phyloP scores from a whole-genome alignment of 2,113 vertebrate species.

The Colistium nudipinnis region DNA sequence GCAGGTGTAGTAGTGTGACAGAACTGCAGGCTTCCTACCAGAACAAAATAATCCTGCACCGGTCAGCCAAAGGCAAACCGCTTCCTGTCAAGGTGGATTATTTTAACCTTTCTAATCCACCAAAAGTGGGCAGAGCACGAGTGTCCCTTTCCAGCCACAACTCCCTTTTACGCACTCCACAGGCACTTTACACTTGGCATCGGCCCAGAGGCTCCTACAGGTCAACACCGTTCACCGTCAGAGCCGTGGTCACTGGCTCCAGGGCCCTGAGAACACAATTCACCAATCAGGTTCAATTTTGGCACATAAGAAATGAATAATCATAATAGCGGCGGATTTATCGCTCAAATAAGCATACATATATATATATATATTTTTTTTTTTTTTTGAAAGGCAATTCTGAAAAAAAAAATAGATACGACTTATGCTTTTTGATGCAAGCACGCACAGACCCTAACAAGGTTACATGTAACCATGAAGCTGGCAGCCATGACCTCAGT shows the following conservation, averaged over 20 bases:
- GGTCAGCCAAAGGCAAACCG: slow-evolving; percentile 14
- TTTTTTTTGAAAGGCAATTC: neutral
- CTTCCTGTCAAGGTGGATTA: slow-evolving; percentile 17
- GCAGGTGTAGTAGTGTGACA: slow-evolving; percentile 10
- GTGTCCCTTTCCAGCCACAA: neutral
- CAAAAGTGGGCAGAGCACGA: neutral
- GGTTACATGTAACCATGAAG: slow-evolving; percentile 41
- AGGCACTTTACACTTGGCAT: neutral
- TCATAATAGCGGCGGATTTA: neutral
- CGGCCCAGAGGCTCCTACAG: neutral
- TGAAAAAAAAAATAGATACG: neutral
- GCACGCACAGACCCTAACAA: slow-evolving; percentile 30
- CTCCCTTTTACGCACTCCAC: neutral
- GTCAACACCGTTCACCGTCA: neutral
- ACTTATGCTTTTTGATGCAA: slow-evolving; percentile 16
- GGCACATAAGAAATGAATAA: neutral
- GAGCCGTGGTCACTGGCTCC: neutral
- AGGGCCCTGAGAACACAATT: neutral
- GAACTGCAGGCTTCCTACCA: slow-evolving; percentile 11
- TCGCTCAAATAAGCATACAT: too few relatives aligned
- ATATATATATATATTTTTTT: neutral
- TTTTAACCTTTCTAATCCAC: slow-evolving; percentile 7
- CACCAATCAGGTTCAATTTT: neutral
- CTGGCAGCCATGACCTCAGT: slow-evolving; percentile 50
- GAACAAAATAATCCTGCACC: slow-evolving; percentile 12